Evolutionary conservation across 1,140 invertebrate species (phyloP).

Genomic region (Coelopa frigida): DNA sequence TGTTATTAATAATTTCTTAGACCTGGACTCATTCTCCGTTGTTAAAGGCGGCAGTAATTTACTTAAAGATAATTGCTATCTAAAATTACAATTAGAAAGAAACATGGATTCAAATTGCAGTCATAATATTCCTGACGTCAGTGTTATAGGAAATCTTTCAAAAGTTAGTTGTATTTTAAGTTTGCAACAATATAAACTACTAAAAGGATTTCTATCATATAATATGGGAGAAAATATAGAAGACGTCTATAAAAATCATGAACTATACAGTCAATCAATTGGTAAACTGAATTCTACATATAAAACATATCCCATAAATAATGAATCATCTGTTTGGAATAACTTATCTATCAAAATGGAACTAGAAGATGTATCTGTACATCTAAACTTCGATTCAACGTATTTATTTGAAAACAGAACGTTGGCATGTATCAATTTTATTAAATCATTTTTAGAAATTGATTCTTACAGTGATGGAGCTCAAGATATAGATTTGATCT

Average conservation of each 20-base stretch:
- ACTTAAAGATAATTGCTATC: constrained; percentile 70
- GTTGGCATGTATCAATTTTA: constrained; percentile 84
- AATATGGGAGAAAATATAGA: constrained; percentile 89
- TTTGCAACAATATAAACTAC: constrained; percentile 77
- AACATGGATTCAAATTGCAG: constrained; percentile 59
- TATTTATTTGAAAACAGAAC: constrained; percentile 25
- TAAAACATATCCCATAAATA: too few species aligned
- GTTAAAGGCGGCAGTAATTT: constrained; percentile 55
- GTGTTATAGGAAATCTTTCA: constrained; percentile 75
- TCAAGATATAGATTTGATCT: constrained; percentile 88
- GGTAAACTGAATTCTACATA: constrained; percentile 27
- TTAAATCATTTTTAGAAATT: constrained; percentile 77
- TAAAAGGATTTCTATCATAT: constrained; percentile 79
- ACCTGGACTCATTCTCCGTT: constrained; percentile 43
- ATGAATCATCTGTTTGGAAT: constrained; percentile 54
- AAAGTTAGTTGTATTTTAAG: constrained; percentile 79
- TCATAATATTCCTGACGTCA: constrained; percentile 71
- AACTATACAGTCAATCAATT: constrained; percentile 22
- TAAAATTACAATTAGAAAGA: constrained; percentile 72
- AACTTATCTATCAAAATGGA: constrained; percentile 73
- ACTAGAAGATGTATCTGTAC: constrained; percentile 72
- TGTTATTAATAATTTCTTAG: constrained; percentile 14
- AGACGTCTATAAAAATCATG: constrained; percentile 49
- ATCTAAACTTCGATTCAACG: constrained; percentile 1
- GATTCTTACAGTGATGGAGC: constrained; percentile 80